Percentiles rank a stretch among this genome's conserved stretches.
Evolutionary conservation across 2,888 invertebrate species (phyloP).

Genomic region (Plutella xylostella): DNA sequence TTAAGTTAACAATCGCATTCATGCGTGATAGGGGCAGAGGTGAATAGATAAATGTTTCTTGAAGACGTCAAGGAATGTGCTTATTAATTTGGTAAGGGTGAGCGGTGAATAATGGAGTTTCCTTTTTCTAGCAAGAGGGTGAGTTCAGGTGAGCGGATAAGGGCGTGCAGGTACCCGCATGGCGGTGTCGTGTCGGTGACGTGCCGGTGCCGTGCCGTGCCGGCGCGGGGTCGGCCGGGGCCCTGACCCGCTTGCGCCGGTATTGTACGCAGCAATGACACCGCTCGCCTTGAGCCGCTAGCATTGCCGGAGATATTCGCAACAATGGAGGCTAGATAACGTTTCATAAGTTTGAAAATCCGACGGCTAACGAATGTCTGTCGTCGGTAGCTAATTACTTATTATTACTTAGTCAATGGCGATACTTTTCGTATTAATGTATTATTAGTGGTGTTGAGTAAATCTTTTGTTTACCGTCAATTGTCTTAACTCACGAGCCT

Average conservation of each 20-base stretch:
- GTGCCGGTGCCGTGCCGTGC: constrained; percentile 22
- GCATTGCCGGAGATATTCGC: constrained; percentile 69
- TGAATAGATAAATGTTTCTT: constrained; percentile 46
- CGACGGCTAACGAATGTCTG: constrained; percentile 43
- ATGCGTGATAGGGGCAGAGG: constrained; percentile 43
- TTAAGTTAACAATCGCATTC: constrained; percentile 35
- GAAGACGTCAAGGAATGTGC: constrained; percentile 38
- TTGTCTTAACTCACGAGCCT: too few relatives aligned
- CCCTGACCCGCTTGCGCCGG: constrained; percentile 64
- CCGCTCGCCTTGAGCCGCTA: constrained; percentile 67
- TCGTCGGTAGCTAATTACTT: constrained; percentile 45
- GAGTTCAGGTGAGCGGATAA: constrained; percentile 42
- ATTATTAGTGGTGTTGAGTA: constrained; percentile 32
- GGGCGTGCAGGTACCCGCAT: constrained; percentile 48
- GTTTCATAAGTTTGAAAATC: constrained; percentile 66
- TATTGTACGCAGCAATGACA: constrained; percentile 68
- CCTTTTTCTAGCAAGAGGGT: constrained; percentile 29
- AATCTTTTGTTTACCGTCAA: constrained; percentile 36
- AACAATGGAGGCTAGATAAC: constrained; percentile 70
- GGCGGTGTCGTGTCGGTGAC: constrained; percentile 12
- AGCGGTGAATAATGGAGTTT: constrained; percentile 10
- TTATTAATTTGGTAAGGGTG: constrained; percentile 23
- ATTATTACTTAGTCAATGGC: neutral
- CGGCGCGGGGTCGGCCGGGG: constrained; percentile 37
- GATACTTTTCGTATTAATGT: neutral